Evolutionary conservation across 1,140 invertebrate genomes (phyloP).

Genomic region (Cylas formicarius): DNA sequence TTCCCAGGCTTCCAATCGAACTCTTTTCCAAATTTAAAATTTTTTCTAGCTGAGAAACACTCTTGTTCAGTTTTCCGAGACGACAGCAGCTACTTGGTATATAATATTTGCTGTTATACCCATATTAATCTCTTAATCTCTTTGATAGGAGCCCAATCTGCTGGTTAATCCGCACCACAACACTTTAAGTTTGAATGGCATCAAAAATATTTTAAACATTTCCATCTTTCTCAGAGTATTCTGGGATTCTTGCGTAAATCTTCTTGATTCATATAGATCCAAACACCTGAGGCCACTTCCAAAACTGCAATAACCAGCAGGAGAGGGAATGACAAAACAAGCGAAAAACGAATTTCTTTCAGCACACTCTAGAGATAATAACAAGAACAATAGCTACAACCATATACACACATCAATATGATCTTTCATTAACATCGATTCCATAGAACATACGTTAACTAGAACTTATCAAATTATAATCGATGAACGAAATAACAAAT

Average conservation of each 20-base stretch:
- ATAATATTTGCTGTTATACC: constrained; percentile 35
- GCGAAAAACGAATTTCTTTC: constrained; percentile 78
- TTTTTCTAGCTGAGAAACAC: constrained; percentile 39
- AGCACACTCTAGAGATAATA: constrained; percentile 77
- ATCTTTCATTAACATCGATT: no score
- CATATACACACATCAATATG: constrained; percentile 71
- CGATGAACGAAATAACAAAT: no score
- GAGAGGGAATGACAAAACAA: constrained; percentile 71
- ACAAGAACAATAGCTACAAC: constrained; percentile 73
- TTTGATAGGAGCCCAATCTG: constrained; percentile 61
- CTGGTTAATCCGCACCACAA: constrained; percentile 62
- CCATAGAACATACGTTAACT: no score
- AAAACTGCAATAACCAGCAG: constrained; percentile 71
- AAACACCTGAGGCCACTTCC: constrained; percentile 65
- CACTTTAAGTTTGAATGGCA: constrained; percentile 62
- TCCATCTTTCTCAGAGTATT: constrained; percentile 59
- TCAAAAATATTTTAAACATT: constrained; percentile 60
- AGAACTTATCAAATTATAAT: no score
- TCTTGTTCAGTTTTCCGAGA: constrained; percentile 23
- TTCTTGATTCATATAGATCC: constrained; percentile 62
- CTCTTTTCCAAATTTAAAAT: constrained; percentile 23
- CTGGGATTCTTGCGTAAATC: constrained; percentile 56
- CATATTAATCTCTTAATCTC: constrained; percentile 35
- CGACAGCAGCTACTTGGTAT: constrained; percentile 47
- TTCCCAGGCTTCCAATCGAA: no score